phyloP scores from a whole-genome alignment of 2,888 invertebrate genomes.

The Apamea epomidion region DNA sequence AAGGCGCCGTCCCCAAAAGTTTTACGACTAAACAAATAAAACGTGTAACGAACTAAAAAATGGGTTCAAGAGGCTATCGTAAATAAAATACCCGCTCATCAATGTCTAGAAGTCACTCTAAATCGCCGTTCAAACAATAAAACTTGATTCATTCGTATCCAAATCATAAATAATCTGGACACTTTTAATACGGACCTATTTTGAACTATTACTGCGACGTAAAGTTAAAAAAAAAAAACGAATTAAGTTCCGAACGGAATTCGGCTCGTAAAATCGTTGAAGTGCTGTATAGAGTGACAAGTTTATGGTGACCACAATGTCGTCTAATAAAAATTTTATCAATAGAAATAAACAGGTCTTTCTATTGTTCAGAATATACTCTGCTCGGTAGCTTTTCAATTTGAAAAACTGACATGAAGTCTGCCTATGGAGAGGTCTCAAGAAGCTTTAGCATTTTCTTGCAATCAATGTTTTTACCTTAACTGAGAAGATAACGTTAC shows the following conservation, averaged over 20 bases:
- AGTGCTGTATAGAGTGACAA: conserved; percentile 74
- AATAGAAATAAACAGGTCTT: not conserved
- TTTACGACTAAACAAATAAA: conserved; percentile 77
- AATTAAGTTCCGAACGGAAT: conserved; percentile 76
- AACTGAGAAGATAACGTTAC: not conserved
- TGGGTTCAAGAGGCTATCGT: conserved; percentile 82
- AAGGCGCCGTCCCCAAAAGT: conserved; percentile 72
- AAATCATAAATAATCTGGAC: conserved; percentile 84
- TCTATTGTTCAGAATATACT: not conserved
- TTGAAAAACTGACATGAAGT: not conserved
- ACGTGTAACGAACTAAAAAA: conserved; percentile 79
- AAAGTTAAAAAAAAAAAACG: conserved; percentile 76
- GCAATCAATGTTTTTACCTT: not conserved
- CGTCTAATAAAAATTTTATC: not conserved
- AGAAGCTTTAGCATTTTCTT: not conserved
- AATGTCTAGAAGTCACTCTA: conserved; percentile 80
- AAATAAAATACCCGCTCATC: conserved; percentile 81
- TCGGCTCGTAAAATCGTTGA: conserved; percentile 75
- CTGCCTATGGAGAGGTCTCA: not conserved
- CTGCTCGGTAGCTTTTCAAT: not conserved
- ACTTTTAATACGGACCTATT: conserved; percentile 85
- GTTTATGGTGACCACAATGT: conserved; percentile 70
- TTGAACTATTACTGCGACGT: conserved; percentile 86
- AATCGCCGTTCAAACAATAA: conserved; percentile 82
- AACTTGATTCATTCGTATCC: conserved; percentile 81